phyloP scores from a whole-genome alignment of 2,888 invertebrate genomes.

The Agrotis exclamationis region DNA sequence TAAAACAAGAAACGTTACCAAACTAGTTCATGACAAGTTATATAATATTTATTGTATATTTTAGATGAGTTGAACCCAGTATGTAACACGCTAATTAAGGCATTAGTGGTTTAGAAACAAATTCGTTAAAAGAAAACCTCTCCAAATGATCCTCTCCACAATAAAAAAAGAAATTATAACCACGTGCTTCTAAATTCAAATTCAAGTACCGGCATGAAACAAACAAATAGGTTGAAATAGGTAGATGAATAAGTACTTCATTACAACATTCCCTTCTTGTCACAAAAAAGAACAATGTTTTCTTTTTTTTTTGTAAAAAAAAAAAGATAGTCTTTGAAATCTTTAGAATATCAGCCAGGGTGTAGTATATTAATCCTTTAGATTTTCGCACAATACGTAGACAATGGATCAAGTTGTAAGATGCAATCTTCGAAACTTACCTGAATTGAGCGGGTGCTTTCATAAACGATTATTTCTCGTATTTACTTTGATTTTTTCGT shows the following conservation, averaged over 20 bases:
- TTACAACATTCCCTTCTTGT: slow-evolving; percentile 10
- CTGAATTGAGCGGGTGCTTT: slow-evolving; percentile 15
- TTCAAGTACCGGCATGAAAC: slow-evolving; percentile 5
- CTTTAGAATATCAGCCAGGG: slow-evolving; percentile 38
- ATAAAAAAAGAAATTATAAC: background rate
- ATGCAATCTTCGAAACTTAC: slow-evolving; percentile 49
- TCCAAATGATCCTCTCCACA: too few relatives aligned
- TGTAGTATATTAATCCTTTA: slow-evolving; percentile 37
- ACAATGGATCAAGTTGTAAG: slow-evolving; percentile 33
- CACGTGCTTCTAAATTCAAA: slow-evolving; percentile 2
- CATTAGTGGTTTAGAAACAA: too few relatives aligned
- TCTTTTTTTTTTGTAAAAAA: slow-evolving; percentile 27
- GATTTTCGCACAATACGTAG: slow-evolving; percentile 34
- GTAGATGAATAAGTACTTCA: slow-evolving; percentile 8
- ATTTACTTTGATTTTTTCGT: slow-evolving; percentile 19
- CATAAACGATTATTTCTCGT: slow-evolving; percentile 4
- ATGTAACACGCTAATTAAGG: too few relatives aligned
- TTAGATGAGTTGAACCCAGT: too few relatives aligned
- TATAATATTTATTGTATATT: too few relatives aligned
- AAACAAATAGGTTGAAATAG: slow-evolving; percentile 22
- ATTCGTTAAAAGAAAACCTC: too few relatives aligned
- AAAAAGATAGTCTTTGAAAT: slow-evolving; percentile 23
- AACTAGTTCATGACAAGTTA: background rate
- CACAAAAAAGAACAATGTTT: slow-evolving; percentile 21
- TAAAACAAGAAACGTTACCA: too few relatives aligned